Evolutionary conservation across 1,140 invertebrate genomes (phyloP), one percentile per base, ranked within the genome.

Genomic region (Leptopilina boulardi): DNA sequence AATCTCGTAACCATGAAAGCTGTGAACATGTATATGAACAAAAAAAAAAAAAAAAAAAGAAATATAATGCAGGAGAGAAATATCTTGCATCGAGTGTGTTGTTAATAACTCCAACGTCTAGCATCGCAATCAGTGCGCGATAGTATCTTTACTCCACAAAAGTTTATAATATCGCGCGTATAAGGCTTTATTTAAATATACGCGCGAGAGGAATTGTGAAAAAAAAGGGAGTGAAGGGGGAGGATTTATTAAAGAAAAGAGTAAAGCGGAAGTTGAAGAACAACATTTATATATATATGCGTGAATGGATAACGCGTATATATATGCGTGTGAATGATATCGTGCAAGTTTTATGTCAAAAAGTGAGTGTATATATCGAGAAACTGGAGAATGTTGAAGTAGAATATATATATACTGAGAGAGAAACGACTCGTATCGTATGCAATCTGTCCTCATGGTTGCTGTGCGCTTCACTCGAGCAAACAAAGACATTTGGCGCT

Each of bases 401-500:
- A 47, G 42, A 44, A 34, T 2, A 34, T 2, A 44, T 2, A 59
- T 2, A 13, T 3, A 23, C 0, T 10, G 19, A 23, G 56, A 59
- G 21, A 4, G 8, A 59, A 26, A 6, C 9, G 56, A 13, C 23
- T 26, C 56, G 56, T 59, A 66, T 66, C 59, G 11, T 13, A 30
- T 66, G 59, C 59, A 66, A 66, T 66, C 59, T 66, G 59, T 66
- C 59, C 59, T 66, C 23, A 21, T 21, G 56, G 19, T 59, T 59
- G 21, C 59, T 66, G n/a, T n/a, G n/a, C n/a, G 23, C 59, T 66
- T 66, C 26, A 66, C 59, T 66, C 59, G 59, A 66, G 59, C 10
- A 30, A 66, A 66, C 59, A 66, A 66, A 66, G 56, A 59, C 56
- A 59, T 59, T 59, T 59, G 56, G 59, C 26, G 59, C 59, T 26